phyloP scores from a whole-genome alignment of 2,113 vertebrate species.

The Psittacus erithacus region DNA sequence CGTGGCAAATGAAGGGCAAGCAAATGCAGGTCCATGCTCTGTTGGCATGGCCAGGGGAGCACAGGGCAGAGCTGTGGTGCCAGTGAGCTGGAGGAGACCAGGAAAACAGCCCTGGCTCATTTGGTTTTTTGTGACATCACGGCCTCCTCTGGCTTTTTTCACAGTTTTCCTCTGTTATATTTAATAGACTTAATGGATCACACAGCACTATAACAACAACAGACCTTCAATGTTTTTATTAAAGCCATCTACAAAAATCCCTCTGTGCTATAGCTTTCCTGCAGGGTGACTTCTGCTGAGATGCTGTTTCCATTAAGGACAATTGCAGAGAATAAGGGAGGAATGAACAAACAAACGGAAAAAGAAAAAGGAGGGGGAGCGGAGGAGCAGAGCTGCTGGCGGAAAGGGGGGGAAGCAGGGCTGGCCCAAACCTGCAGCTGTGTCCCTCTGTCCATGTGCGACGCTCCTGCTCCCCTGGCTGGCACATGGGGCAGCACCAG shows the following conservation, averaged over 20 bases:
- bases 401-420: not conserved
- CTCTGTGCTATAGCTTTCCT: conserved; percentile 58
- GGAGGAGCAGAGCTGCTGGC: not conserved
- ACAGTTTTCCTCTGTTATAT: conserved; percentile 62
- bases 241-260: conserved; percentile 69
- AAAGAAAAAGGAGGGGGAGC: not conserved
- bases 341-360: conserved; percentile 58
- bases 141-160: conserved; percentile 65
- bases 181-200: conserved; percentile 73
- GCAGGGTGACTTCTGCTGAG: conserved; percentile 54
- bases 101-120: not conserved
- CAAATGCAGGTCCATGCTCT: not conserved
- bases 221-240: conserved; percentile 71
- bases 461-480: not conserved
- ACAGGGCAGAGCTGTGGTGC: not conserved
- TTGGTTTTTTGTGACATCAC: conserved; percentile 60
- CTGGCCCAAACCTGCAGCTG: not conserved
- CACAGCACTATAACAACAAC: conserved; percentile 67
- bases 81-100: not conserved
- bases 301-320: conserved; percentile 65
- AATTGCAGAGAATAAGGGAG: conserved; percentile 44
- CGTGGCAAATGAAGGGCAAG: not conserved
- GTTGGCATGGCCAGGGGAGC: not conserved
- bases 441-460: not conserved
- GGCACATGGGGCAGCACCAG: not conserved